Evolutionary conservation across 1,140 invertebrate genomes (phyloP), one percentile per base, ranked within the genome.

Genomic region (Panagrolaimus sp.): DNA sequence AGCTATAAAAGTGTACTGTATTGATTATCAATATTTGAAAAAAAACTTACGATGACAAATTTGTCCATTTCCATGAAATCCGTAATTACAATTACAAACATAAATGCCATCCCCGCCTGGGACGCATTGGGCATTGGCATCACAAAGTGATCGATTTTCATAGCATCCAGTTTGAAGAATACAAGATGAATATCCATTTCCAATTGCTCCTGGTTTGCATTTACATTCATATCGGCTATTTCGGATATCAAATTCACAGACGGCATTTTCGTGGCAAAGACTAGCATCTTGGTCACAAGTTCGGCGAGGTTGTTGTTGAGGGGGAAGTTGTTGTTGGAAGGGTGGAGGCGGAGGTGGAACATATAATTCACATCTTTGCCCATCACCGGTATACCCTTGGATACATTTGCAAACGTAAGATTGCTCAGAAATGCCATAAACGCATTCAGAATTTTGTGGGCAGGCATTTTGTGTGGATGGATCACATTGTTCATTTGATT

Each of bases 61-160:
- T 9, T 63, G 71, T 64, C 86, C 86, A 78, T 86, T 84, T 47
- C 85, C 85, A 38, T 79, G 73, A 72, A 79, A 87, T 24, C 84
- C 83, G 32, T 78, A 77, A 63, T 83, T 83, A 72, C 86, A 87
- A 9, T 84, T 76, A 78, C 86, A 87, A 7, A 85, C 78, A 71
- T 83, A 82, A 32, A 24, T 15, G 14, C 71, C 83, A 14, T 55
- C 55, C 15, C 69, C 71, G 71, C 84, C 83, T 58, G 77, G 83
- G 8, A 84, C 70, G 75, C 85, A 86, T 32, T 83, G 75, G 2
- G 84, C 84, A 72, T 84, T 79, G 2, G n/a, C 26, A 38, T 46
- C 32, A 45, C 70, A 71, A 58, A n/a, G 5, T 12, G n/a, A 17
- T 38, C 75, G 72, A 48, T 76, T 73, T 10, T 75, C 74, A 8